These are phyloP conservation scores for Prionailurus bengalensis DNA, from an alignment of 2,113 vertebrate species.

Conservation along the genomic window DNA sequence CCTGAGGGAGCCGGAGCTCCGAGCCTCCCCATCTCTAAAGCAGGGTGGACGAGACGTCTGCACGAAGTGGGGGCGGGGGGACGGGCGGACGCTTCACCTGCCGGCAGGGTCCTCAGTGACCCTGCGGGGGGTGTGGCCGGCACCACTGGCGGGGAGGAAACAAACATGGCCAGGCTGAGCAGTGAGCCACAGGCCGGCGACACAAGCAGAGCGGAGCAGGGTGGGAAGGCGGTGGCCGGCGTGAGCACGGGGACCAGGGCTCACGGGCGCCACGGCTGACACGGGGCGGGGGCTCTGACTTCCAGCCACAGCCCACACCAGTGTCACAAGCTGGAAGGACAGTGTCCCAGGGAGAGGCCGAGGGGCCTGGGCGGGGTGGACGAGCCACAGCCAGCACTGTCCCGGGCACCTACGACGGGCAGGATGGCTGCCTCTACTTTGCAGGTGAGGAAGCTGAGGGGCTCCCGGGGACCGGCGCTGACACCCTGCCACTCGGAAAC, in stretches of 20 bases:
- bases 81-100: neutral
- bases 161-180: neutral
- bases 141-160: neutral
- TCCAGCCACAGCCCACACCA: neutral
- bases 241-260: neutral
- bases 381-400: too few species aligned
- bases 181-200: neutral
- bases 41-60: fast-evolving
- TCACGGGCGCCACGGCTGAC: neutral
- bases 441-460: neutral
- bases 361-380: too few species aligned
- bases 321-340: neutral
- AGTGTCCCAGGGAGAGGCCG: neutral
- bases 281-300: neutral
- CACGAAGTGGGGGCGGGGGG: neutral
- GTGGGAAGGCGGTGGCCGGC: neutral
- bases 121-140: neutral
- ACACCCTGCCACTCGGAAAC: fast-evolving
- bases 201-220: neutral
- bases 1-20: neutral
- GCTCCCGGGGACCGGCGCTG: neutral
- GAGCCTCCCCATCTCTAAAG: neutral
- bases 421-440: neutral
- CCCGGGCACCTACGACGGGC: too few species aligned
- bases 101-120: fast-evolving